Percentiles rank a stretch among this genome's conserved stretches.
These are phyloP conservation scores for Euthynnus affinis DNA, from an alignment of 2,797 vertebrate genomes.

Conservation along the genomic window DNA sequence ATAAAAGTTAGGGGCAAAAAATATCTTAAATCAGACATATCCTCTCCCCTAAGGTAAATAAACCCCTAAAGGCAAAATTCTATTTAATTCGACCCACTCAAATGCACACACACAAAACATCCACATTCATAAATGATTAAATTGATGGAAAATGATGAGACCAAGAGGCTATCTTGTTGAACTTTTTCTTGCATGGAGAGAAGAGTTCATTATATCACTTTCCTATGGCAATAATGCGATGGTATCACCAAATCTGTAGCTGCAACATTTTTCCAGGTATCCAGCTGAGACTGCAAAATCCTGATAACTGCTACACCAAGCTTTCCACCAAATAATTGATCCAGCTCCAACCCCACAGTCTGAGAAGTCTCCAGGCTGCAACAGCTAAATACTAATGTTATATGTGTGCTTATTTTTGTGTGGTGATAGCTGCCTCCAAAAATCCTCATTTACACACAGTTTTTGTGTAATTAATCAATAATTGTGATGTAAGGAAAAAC, in stretches of 20 bases:
- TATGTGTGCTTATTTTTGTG: constrained; percentile 51
- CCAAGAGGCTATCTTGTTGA: constrained; percentile 8
- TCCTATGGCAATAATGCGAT: background rate
- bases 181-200: constrained; percentile 6
- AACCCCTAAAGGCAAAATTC: too few relatives aligned
- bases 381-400: constrained; percentile 10
- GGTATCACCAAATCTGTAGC: constrained; percentile 48
- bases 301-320: constrained; percentile 30
- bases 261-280: constrained; percentile 37
- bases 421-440: constrained; percentile 26
- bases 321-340: constrained; percentile 16
- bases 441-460: constrained; percentile 8
- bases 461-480: constrained; percentile 10
- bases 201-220: constrained; percentile 18
- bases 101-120: background rate
- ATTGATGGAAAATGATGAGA: constrained; percentile 7
- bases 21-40: background rate
- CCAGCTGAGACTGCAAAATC: constrained; percentile 13
- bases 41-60: too few relatives aligned
- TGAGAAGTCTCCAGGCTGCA: constrained; percentile 30
- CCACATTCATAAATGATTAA: constrained; percentile 12
- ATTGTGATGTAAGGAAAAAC: constrained; percentile 27
- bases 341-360: constrained; percentile 3
- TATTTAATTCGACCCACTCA: background rate
- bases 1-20: background rate